Evolutionary conservation across 2,113 vertebrate genomes (phyloP).

Genomic region (Artemisiospiza belli): DNA sequence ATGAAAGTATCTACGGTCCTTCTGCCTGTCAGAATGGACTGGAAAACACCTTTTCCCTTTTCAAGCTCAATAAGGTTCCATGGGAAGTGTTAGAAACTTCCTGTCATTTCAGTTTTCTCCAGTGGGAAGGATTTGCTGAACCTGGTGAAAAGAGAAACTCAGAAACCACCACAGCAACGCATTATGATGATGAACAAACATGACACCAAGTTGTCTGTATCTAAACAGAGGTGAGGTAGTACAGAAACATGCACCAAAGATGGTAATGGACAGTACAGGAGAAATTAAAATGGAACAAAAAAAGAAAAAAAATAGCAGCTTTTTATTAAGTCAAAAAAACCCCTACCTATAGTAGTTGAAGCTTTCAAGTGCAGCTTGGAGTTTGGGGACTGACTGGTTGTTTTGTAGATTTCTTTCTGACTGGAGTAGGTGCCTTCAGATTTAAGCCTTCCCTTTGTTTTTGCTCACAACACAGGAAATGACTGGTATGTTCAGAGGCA

Average conservation of each 20-base stretch:
- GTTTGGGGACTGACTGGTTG: not conserved
- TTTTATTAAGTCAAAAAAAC: not conserved
- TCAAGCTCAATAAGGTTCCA: not conserved
- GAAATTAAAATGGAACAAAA: not conserved
- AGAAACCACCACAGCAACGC: not conserved
- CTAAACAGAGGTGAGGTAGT: not conserved
- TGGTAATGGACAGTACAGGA: not conserved
- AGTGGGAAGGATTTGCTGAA: not conserved
- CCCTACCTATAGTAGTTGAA: not conserved
- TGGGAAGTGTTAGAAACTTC: not conserved
- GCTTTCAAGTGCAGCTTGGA: not conserved
- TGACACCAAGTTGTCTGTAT: not conserved
- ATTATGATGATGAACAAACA: not conserved
- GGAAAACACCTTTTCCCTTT: not conserved
- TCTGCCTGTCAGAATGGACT: not conserved
- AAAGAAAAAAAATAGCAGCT: not conserved
- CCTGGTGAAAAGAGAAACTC: not conserved
- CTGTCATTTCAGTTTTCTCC: not conserved
- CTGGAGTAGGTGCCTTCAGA: not conserved
- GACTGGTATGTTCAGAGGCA: not conserved
- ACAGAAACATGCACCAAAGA: fast-evolving
- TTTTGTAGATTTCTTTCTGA: fast-evolving
- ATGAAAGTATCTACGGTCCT: not conserved
- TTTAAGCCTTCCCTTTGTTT: not conserved
- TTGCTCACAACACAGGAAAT: not conserved